phyloP scores from a whole-genome alignment of 1,140 invertebrate genomes.

The Diachasma alloeum region DNA sequence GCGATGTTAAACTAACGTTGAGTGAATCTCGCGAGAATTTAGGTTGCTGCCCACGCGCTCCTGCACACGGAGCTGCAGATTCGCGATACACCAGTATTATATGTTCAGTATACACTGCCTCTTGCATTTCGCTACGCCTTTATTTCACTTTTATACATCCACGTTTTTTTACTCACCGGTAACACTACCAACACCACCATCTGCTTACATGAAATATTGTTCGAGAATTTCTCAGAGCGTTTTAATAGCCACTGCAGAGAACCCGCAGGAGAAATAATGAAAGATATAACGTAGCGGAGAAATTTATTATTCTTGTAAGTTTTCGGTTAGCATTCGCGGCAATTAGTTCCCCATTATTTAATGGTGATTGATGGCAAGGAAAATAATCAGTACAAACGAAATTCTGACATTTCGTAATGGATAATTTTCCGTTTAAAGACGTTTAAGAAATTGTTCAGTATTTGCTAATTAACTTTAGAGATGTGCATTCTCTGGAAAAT shows the following conservation, averaged over 20 bases:
- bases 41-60: slow-evolving; percentile 24
- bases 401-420: no score
- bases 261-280: background rate
- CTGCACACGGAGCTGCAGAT: background rate
- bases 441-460: no score
- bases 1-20: slow-evolving; percentile 12
- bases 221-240: background rate
- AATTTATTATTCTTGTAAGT: background rate
- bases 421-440: no score
- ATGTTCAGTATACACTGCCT: background rate
- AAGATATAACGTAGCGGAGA: background rate
- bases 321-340: background rate
- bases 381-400: no score
- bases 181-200: slow-evolving; percentile 29
- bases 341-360: background rate
- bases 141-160: background rate
- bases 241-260: slow-evolving; percentile 1
- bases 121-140: background rate
- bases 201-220: slow-evolving; percentile 45
- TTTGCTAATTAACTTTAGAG: no score
- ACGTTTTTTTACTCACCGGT: background rate
- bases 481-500: no score
- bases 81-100: background rate
- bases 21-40: slow-evolving; percentile 27
- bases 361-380: background rate